Conservation (phyloP, 2,888 invertebrate species). For the Eristalinus sepulchralis region DNA sequence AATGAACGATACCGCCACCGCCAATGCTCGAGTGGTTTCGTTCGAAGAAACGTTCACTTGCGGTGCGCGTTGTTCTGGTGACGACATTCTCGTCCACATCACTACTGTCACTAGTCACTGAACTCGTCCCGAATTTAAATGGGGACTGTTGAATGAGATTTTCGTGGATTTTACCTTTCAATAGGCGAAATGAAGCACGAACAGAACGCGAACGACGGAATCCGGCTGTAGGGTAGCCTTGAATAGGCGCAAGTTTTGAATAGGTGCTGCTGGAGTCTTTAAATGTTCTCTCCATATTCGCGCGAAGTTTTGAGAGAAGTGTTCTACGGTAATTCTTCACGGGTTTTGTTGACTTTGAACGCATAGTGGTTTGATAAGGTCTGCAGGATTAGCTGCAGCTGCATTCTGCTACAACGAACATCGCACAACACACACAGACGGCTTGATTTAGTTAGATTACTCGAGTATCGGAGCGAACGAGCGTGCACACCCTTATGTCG, state of each 20-base stretch:
- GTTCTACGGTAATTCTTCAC: constrained; percentile 32
- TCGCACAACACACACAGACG: constrained; percentile 7
- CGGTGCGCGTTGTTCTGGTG: constrained; percentile 64
- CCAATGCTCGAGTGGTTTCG: constrained; percentile 44
- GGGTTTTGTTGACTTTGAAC: constrained; percentile 36
- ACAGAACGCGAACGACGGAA: constrained; percentile 86
- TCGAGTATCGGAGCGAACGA: not conserved
- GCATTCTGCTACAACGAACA: constrained; percentile 31
- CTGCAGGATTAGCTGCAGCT: constrained; percentile 43
- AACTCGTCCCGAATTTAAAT: constrained; percentile 76
- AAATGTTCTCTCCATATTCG: constrained; percentile 70
- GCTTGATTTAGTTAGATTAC: not conserved
- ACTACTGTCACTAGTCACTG: constrained; percentile 1
- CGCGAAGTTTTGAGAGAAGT: constrained; percentile 48
- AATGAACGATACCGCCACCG: constrained; percentile 42
- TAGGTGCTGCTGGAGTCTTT: constrained; percentile 63
- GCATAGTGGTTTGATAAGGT: constrained; percentile 39
- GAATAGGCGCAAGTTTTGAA: constrained; percentile 54
- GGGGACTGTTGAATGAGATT: constrained; percentile 76
- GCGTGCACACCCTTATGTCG: constrained; percentile 29
- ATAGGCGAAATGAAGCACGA: constrained; percentile 86
- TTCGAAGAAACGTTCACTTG: constrained; percentile 64
- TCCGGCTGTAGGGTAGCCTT: constrained; percentile 26
- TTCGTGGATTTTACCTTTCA: constrained; percentile 83
- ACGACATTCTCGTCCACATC: constrained; percentile 46